Evolutionary conservation across 2,797 vertebrate genomes (phyloP).

Genomic region (Sylvilagus floridanus): DNA sequence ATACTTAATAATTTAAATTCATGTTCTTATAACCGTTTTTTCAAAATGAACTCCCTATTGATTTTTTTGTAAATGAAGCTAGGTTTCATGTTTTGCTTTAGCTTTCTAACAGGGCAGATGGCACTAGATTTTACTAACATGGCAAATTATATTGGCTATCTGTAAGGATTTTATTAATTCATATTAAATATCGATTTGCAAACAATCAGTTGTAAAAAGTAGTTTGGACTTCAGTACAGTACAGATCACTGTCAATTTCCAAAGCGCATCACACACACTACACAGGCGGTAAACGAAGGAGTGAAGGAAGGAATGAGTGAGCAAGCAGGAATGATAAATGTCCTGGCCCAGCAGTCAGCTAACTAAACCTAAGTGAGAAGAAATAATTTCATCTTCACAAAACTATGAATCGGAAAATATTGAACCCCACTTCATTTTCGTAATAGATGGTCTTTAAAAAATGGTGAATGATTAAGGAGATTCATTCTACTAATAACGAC

Average conservation of each 20-base stretch:
- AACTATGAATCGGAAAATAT: neutral
- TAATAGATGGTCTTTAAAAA: neutral
- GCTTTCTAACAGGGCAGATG: neutral
- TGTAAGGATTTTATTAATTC: constrained; percentile 41
- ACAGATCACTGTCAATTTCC: neutral
- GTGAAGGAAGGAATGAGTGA: neutral
- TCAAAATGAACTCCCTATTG: constrained; percentile 15
- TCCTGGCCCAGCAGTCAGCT: neutral
- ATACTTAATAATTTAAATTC: constrained; percentile 21
- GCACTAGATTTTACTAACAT: constrained; percentile 52
- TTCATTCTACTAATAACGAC: neutral
- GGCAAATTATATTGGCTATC: constrained; percentile 7
- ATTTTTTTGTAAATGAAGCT: constrained; percentile 33
- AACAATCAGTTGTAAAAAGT: neutral
- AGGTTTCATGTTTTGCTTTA: constrained; percentile 34
- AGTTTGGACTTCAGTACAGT: neutral
- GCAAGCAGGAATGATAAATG: neutral
- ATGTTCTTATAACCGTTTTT: neutral
- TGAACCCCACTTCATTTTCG: neutral
- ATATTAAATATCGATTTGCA: constrained; percentile 33
- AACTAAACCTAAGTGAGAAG: constrained; percentile 17
- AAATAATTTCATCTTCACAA: neutral
- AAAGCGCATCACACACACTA: neutral
- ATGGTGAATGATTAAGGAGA: neutral
- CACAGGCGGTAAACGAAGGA: neutral